Base-by-base conservation (phyloP, 2,797 vertebrate species). In the Cuculus canorus region DNA sequence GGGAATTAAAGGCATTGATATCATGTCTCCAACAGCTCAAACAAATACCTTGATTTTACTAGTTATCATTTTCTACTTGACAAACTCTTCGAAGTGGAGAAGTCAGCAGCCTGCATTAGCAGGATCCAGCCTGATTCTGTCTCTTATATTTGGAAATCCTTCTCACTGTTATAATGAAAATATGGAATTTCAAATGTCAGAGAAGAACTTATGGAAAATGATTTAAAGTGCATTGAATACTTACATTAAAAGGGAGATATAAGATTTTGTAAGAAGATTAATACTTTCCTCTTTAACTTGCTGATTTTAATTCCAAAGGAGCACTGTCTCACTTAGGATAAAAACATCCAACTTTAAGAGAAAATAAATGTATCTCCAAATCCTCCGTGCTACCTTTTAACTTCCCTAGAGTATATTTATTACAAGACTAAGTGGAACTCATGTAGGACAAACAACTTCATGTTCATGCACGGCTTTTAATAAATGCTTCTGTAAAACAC, bases 231-330 rank as follows among this genome's bases (percentile, higher is more conserved):
- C 88, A 91, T 94, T 71, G 47, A 92, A 93, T 88, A 69, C n/a
- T 82, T 93, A 82, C 17, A 86, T 63, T 33, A 85, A 96, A 92
- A 94, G 30, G 7, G 33, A 89, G 32, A 61, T 71, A 19, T 30
- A 88, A 16, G 94, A 89, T 91, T 93, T 70, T 93, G 25, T 64
- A 69, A 92, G 69, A 95, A 86, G 75, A 93, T 95, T 93, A 80
- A 64, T 88, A 59, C 43, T 94, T 90, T 92, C 48, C 47, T 93
- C 53, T 56, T 86, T 95, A 93, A 81, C 32, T 93, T 96, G 83
- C 73, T 52, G 27, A 12, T 53, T 93, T 83, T 73, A 41, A 86
- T 92, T 92, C 90, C 54, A 76, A 57, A 89, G 30, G 23, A 91
- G 16, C 33, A 90, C 61, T 82, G 25, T 25, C 23, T 90, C n/a